A percentile compares a stretch with the other conserved stretches of the same genome.
These are phyloP conservation scores for Drosophila ochracea DNA, from an alignment of 2,888 invertebrate species.

Conservation along the genomic window DNA sequence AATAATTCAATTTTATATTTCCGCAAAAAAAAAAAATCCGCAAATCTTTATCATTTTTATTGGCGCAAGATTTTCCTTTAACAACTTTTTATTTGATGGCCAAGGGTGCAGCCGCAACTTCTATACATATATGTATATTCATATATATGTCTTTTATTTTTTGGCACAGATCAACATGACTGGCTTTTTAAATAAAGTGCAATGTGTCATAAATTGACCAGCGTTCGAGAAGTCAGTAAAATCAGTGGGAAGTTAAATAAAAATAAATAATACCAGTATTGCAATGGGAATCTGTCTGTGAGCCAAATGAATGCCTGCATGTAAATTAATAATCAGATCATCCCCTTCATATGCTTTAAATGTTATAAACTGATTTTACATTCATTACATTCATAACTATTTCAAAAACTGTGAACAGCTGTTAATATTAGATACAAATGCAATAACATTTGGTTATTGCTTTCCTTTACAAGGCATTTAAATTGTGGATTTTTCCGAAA, in stretches of 20 bases:
- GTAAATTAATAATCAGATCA: neutral
- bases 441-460: neutral
- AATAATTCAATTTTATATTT: slow-evolving; percentile 84
- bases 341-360: neutral
- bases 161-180: slow-evolving; percentile 45
- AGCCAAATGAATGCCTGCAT: neutral
- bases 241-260: neutral
- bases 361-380: neutral
- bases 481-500: neutral
- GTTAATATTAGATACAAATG: neutral
- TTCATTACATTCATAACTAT: neutral
- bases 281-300: neutral
- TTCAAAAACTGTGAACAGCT: neutral
- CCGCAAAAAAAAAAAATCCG: slow-evolving; percentile 56
- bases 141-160: neutral
- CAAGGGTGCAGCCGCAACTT: neutral
- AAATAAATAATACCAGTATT: neutral
- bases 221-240: slow-evolving; percentile 8
- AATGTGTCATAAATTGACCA: slow-evolving; percentile 19
- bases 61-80: slow-evolving; percentile 48
- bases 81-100: slow-evolving; percentile 20
- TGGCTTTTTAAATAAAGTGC: slow-evolving; percentile 20
- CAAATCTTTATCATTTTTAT: slow-evolving; percentile 63
- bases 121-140: neutral
- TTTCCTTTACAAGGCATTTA: neutral